These are phyloP conservation scores for Vombatus ursinus DNA, from an alignment of 2,113 vertebrate species.

Conservation along the genomic window DNA sequence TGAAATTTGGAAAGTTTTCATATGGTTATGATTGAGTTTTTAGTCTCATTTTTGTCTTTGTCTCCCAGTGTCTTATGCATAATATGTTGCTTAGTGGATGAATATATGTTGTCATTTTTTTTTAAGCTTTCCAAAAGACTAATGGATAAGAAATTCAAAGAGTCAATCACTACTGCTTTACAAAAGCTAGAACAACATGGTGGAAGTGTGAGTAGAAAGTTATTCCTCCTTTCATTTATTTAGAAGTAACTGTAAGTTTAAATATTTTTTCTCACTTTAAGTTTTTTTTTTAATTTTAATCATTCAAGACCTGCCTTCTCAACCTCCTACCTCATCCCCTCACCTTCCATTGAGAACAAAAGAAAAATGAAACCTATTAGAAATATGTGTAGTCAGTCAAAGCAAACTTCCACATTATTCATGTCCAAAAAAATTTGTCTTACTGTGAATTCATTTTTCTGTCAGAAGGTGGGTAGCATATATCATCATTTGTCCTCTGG, in stretches of 20 bases:
- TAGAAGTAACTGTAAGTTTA: not conserved
- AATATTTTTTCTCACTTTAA: not conserved
- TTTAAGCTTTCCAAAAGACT: conserved; percentile 86
- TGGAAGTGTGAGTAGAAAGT: conserved; percentile 81
- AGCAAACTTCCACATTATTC: not conserved
- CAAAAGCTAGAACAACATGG: conserved; percentile 86
- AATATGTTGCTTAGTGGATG: not conserved
- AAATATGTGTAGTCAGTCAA: not conserved
- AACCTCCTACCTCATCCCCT: not conserved
- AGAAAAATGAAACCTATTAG: not conserved
- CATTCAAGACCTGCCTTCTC: not conserved
- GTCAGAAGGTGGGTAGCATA: not conserved
- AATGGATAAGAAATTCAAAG: conserved; percentile 86
- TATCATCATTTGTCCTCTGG: not conserved
- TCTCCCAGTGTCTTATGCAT: not conserved
- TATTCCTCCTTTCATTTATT: not conserved
- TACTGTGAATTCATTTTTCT: not conserved
- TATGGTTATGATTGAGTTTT: not conserved
- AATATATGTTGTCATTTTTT: conserved; percentile 50
- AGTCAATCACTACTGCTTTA: conserved; percentile 82
- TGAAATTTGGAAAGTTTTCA: conserved; percentile 16
- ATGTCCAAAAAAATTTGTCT: not conserved
- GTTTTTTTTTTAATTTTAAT: not conserved
- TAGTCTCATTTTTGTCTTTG: not conserved
- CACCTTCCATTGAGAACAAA: not conserved